phyloP scores from a whole-genome alignment of 2,797 vertebrate species.

The Chaunax sp. region DNA sequence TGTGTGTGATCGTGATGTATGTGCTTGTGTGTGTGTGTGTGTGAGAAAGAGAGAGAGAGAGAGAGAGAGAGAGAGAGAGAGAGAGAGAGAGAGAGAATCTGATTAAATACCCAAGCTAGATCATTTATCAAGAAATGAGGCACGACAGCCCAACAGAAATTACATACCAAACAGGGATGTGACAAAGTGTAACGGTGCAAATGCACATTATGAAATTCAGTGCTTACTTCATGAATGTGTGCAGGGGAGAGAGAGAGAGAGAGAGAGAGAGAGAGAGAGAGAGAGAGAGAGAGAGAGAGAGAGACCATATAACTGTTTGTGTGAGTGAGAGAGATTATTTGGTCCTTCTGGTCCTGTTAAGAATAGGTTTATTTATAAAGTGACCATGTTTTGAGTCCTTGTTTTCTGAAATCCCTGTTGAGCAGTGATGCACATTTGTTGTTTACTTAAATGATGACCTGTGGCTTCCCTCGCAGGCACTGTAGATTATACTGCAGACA shows the following conservation, averaged over 20 bases:
- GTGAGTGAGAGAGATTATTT: conserved; percentile 6
- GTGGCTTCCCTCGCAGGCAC: conserved; percentile 35
- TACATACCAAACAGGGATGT: conserved; percentile 43
- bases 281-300: neutral
- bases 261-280: conserved; percentile 1
- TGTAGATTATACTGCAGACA: conserved; percentile 35
- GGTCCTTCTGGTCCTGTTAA: conserved; percentile 39
- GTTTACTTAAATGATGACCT: conserved; percentile 59
- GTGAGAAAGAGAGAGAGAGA: conserved; percentile 19
- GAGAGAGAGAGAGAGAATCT: conserved; percentile 25
- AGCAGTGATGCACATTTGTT: conserved; percentile 41
- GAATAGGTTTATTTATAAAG: conserved; percentile 45
- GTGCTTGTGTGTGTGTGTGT: conserved; percentile 3
- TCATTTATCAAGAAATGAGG: conserved; percentile 71
- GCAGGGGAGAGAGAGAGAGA: neutral
- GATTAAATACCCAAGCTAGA: conserved; percentile 53
- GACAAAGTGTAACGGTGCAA: conserved; percentile 59
- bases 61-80: conserved; percentile 27
- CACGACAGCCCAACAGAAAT: conserved; percentile 48
- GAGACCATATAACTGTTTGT: conserved; percentile 14
- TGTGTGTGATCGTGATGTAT: conserved; percentile 47
- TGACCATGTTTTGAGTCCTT: conserved; percentile 33
- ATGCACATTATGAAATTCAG: conserved; percentile 43
- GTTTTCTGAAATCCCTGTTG: conserved; percentile 42
- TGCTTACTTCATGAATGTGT: conserved; percentile 13